Conservation (phyloP, 2,888 invertebrate species). For the Platycheirus albimanus region DNA sequence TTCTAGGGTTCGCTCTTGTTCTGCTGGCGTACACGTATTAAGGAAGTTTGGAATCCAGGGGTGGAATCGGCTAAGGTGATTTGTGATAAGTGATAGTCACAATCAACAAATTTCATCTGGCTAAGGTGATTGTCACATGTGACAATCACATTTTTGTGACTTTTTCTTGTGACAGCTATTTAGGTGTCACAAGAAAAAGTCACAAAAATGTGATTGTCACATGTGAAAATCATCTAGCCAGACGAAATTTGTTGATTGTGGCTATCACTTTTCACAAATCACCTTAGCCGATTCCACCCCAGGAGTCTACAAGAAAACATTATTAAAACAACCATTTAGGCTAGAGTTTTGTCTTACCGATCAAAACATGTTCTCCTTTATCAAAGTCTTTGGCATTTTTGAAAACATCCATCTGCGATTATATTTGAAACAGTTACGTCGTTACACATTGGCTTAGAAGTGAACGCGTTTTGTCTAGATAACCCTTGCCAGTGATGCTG, state of each 20-base stretch:
- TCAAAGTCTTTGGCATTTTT: slow-evolving; percentile 78
- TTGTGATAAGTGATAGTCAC: too few relatives aligned
- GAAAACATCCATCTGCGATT: slow-evolving; percentile 78
- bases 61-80: too few relatives aligned
- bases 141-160: too few relatives aligned
- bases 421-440: slow-evolving; percentile 79
- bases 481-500: slow-evolving; percentile 78
- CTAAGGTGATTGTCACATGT: too few relatives aligned
- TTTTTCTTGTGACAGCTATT: too few relatives aligned
- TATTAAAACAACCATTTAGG: background rate
- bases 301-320: slow-evolving; percentile 73
- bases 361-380: slow-evolving; percentile 79
- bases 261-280: too few relatives aligned
- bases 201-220: too few relatives aligned
- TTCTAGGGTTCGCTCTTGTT: slow-evolving; percentile 81
- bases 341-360: slow-evolving; percentile 71
- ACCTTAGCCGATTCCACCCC: too few relatives aligned
- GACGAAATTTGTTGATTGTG: too few relatives aligned
- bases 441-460: slow-evolving; percentile 79
- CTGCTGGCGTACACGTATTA: slow-evolving; percentile 78
- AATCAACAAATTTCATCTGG: too few relatives aligned
- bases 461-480: slow-evolving; percentile 81
- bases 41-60: slow-evolving; percentile 81
- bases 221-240: too few relatives aligned
- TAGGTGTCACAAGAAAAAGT: too few relatives aligned